Percentiles rank a stretch among this genome's conserved stretches.
Evolutionary conservation across 2,797 vertebrate genomes (phyloP).

Genomic region (Podargus strigoides): DNA sequence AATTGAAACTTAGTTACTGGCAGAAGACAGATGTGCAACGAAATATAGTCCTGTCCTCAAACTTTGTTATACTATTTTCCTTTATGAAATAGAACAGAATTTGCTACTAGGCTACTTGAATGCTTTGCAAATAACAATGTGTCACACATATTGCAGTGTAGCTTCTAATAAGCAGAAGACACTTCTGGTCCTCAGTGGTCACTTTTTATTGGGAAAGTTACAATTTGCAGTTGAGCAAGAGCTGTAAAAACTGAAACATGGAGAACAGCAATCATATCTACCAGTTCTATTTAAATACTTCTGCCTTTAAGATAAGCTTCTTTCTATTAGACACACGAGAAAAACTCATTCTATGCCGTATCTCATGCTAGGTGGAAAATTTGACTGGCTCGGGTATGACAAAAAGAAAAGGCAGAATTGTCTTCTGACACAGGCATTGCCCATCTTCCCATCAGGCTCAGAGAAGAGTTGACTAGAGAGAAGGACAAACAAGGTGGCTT

Average conservation of each 20-base stretch:
- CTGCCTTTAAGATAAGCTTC: neutral
- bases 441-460: neutral
- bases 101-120: neutral
- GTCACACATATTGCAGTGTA: neutral
- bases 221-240: neutral
- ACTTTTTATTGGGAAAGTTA: neutral
- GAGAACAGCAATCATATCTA: neutral
- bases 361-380: neutral
- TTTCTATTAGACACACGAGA: neutral
- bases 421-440: neutral
- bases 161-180: neutral
- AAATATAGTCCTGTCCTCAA: neutral
- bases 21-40: neutral
- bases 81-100: neutral
- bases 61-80: neutral
- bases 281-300: neutral
- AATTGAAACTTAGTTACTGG: neutral
- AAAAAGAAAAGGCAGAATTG: neutral
- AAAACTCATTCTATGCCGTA: neutral
- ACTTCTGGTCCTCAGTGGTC: neutral
- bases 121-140: neutral
- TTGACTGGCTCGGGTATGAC: neutral
- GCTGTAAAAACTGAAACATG: neutral
- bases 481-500: neutral
- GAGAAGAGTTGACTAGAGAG: neutral